These are phyloP conservation scores for Nylanderia fulva DNA, from an alignment of 1,140 invertebrate genomes.

Conservation along the genomic window DNA sequence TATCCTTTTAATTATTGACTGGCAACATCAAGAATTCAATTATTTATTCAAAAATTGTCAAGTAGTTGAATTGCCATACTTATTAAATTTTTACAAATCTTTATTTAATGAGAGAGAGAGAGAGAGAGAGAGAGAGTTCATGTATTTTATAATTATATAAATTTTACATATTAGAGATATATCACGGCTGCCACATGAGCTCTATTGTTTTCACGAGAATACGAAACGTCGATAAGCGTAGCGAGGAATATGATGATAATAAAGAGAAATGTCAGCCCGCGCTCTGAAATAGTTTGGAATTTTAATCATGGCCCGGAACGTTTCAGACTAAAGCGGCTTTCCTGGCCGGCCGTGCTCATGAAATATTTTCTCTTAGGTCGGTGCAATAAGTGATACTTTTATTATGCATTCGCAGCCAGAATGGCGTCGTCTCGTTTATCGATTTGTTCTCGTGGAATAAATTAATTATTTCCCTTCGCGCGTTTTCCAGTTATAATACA, in stretches of 20 bases:
- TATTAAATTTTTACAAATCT: no score
- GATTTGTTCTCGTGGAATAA: constrained; percentile 34
- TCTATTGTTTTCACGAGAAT: constrained; percentile 23
- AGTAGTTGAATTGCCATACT: no score
- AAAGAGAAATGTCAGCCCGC: constrained; percentile 37
- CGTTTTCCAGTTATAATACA: constrained; percentile 40
- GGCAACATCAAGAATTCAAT: no score
- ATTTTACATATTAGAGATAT: not conserved
- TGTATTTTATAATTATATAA: not conserved
- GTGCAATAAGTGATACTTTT: constrained; percentile 56
- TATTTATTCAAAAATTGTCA: no score
- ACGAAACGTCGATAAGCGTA: constrained; percentile 32
- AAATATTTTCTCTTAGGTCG: constrained; percentile 63
- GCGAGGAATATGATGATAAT: constrained; percentile 34
- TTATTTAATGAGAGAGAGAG: no score
- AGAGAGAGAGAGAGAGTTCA: no score
- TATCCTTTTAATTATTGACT: no score
- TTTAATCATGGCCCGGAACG: constrained; percentile 60
- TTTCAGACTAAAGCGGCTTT: constrained; percentile 49
- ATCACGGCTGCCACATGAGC: not conserved
- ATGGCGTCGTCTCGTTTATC: constrained; percentile 43
- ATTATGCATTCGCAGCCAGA: constrained; percentile 53
- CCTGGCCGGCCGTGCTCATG: constrained; percentile 30
- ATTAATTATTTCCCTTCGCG: constrained; percentile 58
- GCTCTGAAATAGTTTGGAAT: constrained; percentile 60